Evolutionary conservation across 2,113 vertebrate genomes (phyloP).

Genomic region (Chaenocephalus aceratus): DNA sequence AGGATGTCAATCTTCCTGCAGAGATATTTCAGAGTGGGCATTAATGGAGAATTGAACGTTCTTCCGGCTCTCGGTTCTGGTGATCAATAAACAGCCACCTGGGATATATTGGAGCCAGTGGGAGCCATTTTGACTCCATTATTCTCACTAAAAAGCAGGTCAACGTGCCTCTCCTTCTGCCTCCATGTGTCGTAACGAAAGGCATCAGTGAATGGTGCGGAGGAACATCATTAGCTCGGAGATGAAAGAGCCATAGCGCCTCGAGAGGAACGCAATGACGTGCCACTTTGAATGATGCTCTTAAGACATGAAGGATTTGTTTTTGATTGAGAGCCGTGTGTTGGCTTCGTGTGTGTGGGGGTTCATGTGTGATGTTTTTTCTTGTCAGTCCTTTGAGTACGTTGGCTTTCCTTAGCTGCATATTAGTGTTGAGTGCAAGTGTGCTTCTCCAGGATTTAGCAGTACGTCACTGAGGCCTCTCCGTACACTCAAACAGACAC

Average conservation of each 20-base stretch:
- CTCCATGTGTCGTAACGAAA: constrained; percentile 54
- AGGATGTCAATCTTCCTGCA: constrained; percentile 32
- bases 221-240: constrained; percentile 62
- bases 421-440: background rate
- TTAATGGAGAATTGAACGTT: constrained; percentile 61
- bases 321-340: constrained; percentile 20
- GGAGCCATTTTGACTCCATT: constrained; percentile 75
- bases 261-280: constrained; percentile 53
- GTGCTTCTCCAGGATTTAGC: constrained; percentile 1
- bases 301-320: constrained; percentile 35
- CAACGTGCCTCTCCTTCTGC: constrained; percentile 34
- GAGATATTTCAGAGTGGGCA: constrained; percentile 54
- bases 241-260: constrained; percentile 51
- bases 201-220: constrained; percentile 27
- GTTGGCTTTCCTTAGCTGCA: background rate
- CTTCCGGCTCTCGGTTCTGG: constrained; percentile 13
- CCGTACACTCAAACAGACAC: too few relatives aligned
- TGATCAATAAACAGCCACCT: constrained; percentile 74
- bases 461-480: background rate
- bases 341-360: background rate
- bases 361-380: constrained; percentile 3
- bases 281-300: constrained; percentile 38
- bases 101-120: constrained; percentile 70
- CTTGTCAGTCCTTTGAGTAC: background rate
- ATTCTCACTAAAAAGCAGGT: constrained; percentile 77